Percentiles rank a stretch among this genome's conserved stretches.
Evolutionary conservation across 2,797 vertebrate genomes (phyloP).

Genomic region (Coilia nasus): DNA sequence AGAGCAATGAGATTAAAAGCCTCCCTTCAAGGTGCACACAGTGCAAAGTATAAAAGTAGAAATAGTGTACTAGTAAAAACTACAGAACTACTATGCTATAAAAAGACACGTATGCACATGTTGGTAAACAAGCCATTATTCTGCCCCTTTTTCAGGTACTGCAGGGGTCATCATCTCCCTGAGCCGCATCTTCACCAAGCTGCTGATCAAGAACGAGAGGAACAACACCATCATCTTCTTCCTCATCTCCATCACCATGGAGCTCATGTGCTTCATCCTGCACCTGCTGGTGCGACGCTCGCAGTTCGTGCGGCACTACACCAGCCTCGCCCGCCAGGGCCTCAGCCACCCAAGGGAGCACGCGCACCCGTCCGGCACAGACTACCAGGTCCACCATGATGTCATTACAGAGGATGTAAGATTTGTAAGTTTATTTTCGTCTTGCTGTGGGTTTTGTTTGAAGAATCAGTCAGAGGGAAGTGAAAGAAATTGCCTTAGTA

Average conservation of each 20-base stretch:
- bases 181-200: conserved; percentile 96
- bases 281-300: conserved; percentile 90
- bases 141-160: conserved; percentile 76
- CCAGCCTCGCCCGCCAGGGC: conserved; percentile 66
- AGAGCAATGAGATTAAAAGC: too few species aligned
- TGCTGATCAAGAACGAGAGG: conserved; percentile 87
- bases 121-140: too few species aligned
- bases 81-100: too few species aligned
- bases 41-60: too few species aligned
- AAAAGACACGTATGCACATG: too few species aligned
- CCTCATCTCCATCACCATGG: conserved; percentile 90
- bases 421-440: conserved; percentile 85
- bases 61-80: too few species aligned
- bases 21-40: too few species aligned
- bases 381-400: conserved; percentile 90
- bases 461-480: not conserved
- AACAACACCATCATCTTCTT: conserved; percentile 97
- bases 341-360: conserved; percentile 58
- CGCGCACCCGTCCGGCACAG: conserved; percentile 60
- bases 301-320: conserved; percentile 88
- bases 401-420: conserved; percentile 86
- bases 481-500: not conserved
- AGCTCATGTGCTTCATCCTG: conserved; percentile 91
- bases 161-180: conserved; percentile 95
- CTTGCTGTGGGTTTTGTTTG: not conserved